phyloP scores from a whole-genome alignment of 2,797 vertebrate genomes.

The Parambassis ranga region DNA sequence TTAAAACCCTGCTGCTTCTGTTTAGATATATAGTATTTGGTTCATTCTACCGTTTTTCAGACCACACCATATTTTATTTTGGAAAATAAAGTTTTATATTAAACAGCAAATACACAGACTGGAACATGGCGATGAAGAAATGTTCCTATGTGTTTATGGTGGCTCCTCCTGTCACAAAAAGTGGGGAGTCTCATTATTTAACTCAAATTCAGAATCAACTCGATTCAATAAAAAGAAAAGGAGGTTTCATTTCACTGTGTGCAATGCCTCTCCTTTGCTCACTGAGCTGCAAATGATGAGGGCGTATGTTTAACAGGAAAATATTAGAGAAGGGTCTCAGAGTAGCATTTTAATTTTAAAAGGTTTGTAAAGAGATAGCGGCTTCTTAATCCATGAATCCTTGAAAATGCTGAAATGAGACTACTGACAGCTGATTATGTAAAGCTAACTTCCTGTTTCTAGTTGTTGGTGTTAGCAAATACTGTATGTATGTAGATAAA shows the following conservation, averaged over 20 bases:
- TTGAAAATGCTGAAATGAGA: too few species aligned
- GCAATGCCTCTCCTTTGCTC: constrained; percentile 1
- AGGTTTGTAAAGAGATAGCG: not conserved
- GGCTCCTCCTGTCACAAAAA: too few species aligned
- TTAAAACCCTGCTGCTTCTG: not conserved
- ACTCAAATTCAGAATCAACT: not conserved
- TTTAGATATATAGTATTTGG: not conserved
- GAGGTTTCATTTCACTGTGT: not conserved
- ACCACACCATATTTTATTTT: too few species aligned
- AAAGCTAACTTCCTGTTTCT: too few species aligned
- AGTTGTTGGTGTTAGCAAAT: too few species aligned
- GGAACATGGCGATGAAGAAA: too few species aligned
- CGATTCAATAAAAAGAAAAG: not conserved
- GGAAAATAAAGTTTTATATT: too few species aligned
- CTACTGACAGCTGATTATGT: too few species aligned
- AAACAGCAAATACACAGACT: too few species aligned
- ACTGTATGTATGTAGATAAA: too few species aligned
- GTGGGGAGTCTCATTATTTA: not conserved
- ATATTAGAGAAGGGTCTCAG: not conserved
- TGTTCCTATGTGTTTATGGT: too few species aligned
- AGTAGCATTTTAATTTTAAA: not conserved
- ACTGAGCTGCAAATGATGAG: not conserved
- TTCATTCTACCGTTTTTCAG: not conserved
- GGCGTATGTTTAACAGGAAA: not conserved
- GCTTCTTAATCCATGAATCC: too few species aligned